Conservation (phyloP, 2,888 invertebrate genomes). For the Octonoba sinensis region DNA sequence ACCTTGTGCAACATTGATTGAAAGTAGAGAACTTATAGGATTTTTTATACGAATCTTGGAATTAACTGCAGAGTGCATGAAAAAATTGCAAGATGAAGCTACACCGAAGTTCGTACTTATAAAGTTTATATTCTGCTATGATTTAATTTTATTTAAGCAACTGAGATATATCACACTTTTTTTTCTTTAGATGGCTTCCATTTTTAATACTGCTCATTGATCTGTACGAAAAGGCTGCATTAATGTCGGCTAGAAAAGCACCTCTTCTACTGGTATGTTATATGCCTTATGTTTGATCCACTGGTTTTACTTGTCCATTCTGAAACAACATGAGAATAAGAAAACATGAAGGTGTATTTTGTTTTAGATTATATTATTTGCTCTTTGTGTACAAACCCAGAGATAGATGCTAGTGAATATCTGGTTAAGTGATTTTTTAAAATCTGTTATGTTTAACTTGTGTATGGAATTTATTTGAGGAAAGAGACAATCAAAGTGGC, state of each 20-base stretch:
- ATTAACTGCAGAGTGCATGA: slow-evolving; percentile 69
- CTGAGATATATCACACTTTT: neutral
- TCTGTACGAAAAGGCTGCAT: slow-evolving; percentile 81
- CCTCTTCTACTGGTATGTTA: slow-evolving; percentile 75
- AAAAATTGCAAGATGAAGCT: slow-evolving; percentile 68
- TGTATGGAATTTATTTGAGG: too few species aligned
- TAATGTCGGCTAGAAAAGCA: slow-evolving; percentile 78
- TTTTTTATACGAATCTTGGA: slow-evolving; percentile 70
- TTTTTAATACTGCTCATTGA: slow-evolving; percentile 82
- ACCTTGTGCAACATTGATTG: slow-evolving; percentile 77
- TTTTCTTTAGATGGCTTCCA: slow-evolving; percentile 79
- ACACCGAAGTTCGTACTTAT: slow-evolving; percentile 70
- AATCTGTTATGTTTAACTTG: too few species aligned
- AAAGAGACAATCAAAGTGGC: too few species aligned
- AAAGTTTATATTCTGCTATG: neutral
- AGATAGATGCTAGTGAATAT: too few species aligned
- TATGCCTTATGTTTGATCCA: neutral
- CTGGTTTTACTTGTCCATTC: too few species aligned
- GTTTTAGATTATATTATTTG: too few species aligned
- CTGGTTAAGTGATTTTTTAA: too few species aligned
- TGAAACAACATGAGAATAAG: too few species aligned
- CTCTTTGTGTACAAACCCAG: too few species aligned
- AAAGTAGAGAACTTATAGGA: slow-evolving; percentile 70
- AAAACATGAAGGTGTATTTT: too few species aligned
- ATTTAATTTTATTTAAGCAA: neutral